Base-by-base conservation (phyloP, 2,888 invertebrate genomes). In the Ligdia adustata region DNA sequence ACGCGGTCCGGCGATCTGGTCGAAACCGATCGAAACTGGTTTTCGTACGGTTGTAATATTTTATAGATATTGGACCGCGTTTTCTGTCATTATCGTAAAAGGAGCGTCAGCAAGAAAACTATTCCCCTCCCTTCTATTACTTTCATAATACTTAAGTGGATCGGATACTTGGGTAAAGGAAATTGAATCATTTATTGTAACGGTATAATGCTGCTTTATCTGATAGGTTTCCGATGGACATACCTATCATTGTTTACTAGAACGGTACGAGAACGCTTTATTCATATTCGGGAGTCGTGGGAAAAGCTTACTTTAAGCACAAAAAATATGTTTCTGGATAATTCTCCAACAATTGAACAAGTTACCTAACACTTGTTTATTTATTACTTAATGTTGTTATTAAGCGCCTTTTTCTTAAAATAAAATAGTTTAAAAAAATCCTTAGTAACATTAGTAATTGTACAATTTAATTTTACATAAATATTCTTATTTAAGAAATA, bases 111-210 rank as follows among this genome's bases (percentile, higher is more conserved):
- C 88, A 86, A 82, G 86, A 88, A 89, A 90, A 90, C 89, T 87
- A 87, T 88, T 87, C 83, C 45, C 76, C 76, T 79, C 75, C 75
- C 78, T 64, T 82, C 79, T 85, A 86, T 87, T 86, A 80, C 89
- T 83, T 81, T 86, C 85, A 86, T 90, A 90, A 89, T 88, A 87
- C 85, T 86, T 86, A 89, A 89, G 88, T 88, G 86, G 87, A 86
- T 82, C 77, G 75, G 82, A 83, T 86, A 83, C 82, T 86, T 85
- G 81, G 79, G 82, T 84, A 79, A 75, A 82, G 84, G 81, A 85
- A 88, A 89, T 89, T 87, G 87, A 87, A 89, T 89, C 89, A 86
- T 85, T 88, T 88, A 87, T 86, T 87, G 86, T 85, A 85, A 87
- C 73, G 75, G 78, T 65, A 77, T 80, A 80, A 83, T 83, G 82